Evolutionary conservation across 2,113 vertebrate genomes (phyloP), one percentile per base, ranked within the genome.

Genomic region (Benitochromis conjunctus): DNA sequence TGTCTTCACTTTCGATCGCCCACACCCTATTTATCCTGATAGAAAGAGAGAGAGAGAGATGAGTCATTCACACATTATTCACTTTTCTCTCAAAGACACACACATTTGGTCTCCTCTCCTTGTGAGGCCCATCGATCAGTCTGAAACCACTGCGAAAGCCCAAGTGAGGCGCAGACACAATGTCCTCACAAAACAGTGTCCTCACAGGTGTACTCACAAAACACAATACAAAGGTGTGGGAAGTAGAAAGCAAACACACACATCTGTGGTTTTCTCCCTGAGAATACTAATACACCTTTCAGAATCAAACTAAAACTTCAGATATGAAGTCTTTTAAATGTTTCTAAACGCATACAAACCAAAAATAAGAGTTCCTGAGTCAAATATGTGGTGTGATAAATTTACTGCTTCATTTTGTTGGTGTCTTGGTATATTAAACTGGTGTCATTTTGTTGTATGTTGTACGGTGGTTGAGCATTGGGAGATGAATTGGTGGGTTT

Each of bases 11-110:
- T 79, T 80, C 74, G 2, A 18, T 85, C 86, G 86, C 83, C 89
- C 89, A 86, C 86, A 79, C 66, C 82, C 82, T 82, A 19, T 85
- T 91, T 58, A 87, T 89, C 71, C 71, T 71, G 81, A 3, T 21
- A 74, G 69, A 69, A 1, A 71, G 21, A 16, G 64, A 57, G 36
- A 54, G 43, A 54, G 55, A 24, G 16, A 36, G 60, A 86, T 91
- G 90, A 91, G 84, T 89, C 90, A 91, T 82, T 84, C 62, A 80
- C 83, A 80, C 84, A 13, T 81, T 54, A 58, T 62, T 76, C 69
- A 19, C 79, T 64, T 81, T 77, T 55, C 64, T 77, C 64, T 53
- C 57, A n/a, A 24, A 80, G 48, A 53, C 60, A 66, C 51, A 54
- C 41, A 10, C 53, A 48, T 51, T 19, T 78, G 31, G 74, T 36